Conservation (phyloP, 2,113 vertebrate species). For the Gallinago jamesoni region DNA sequence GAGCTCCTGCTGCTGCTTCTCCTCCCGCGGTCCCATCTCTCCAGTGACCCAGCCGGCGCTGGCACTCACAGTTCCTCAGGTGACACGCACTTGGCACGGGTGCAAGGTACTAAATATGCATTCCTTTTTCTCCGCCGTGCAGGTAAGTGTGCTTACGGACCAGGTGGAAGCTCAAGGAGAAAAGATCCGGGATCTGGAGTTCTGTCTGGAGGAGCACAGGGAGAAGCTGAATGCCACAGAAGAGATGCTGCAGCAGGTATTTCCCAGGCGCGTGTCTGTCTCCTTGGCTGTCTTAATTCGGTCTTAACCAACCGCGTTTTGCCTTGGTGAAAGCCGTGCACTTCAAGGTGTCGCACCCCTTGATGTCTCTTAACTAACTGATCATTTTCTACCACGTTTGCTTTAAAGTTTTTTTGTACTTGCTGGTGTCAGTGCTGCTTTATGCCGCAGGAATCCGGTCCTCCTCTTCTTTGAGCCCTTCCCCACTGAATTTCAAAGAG, state of each 20-base stretch:
- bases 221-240: constrained; percentile 95
- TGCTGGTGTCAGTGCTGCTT: background rate
- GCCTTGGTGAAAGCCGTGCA: background rate
- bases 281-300: background rate
- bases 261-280: background rate
- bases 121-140: background rate
- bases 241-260: constrained; percentile 96
- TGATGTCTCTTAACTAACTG: background rate
- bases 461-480: background rate
- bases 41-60: background rate
- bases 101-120: background rate
- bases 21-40: background rate
- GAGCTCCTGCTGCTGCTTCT: background rate
- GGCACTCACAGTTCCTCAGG: background rate
- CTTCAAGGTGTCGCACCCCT: background rate
- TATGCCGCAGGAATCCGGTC: background rate
- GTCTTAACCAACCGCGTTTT: background rate
- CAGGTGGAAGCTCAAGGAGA: constrained; percentile 98
- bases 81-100: background rate
- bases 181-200: constrained; percentile 95
- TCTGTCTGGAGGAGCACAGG: constrained; percentile 94
- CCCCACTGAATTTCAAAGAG: constrained; percentile 15
- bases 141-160: constrained; percentile 98
- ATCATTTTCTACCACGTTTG: background rate
- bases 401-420: background rate